Evolutionary conservation across 2,888 invertebrate species (phyloP), one percentile per base, ranked within the genome.

Genomic region (Xanthia icteritia): DNA sequence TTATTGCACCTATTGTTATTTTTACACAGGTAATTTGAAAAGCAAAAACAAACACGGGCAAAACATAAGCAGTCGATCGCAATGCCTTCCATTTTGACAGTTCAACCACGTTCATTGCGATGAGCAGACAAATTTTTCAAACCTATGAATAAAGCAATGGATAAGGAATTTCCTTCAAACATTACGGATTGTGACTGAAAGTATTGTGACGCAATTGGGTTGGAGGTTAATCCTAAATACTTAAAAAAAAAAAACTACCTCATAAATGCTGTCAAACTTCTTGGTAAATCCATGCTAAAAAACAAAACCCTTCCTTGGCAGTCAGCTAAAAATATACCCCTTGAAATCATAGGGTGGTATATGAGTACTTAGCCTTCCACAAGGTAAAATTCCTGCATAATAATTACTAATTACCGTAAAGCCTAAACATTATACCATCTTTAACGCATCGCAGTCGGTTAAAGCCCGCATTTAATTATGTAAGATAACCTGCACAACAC

Each of bases 401-500:
- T n/a, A 36, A 36, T 36, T 11, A 17, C 11, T 61, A 60, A 66
- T 67, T 56, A 69, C 23, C 51, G 39, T 81, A 56, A 72, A 82
- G 1, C 15, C 20, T 36, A 70, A 76, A 76, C 73, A 67, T 81
- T 58, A 73, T 69, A 85, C 71, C 70, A 48, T 54, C 68, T 86
- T 77, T 60, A 72, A 27, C 23, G 48, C 68, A 72, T 60, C 48
- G 36, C 6, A 69, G 74, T 86, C 45, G 69, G 78, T 61, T 77
- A 75, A 72, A 69, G 5, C 27, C 27, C 15, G 48, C 70, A 54
- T 86, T 78, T 76, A 84, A 73, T 86, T 86, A 75, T 71, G 9
- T 56, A 11, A 73, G 79, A 74, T 84, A 86, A 83, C 83, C 64
- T 45, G 42, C 58, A 73, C 56, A 79, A 80, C 73, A 79, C 76